Base-by-base conservation (phyloP, 2,888 invertebrate species). In the Leptinotarsa peninsularis region DNA sequence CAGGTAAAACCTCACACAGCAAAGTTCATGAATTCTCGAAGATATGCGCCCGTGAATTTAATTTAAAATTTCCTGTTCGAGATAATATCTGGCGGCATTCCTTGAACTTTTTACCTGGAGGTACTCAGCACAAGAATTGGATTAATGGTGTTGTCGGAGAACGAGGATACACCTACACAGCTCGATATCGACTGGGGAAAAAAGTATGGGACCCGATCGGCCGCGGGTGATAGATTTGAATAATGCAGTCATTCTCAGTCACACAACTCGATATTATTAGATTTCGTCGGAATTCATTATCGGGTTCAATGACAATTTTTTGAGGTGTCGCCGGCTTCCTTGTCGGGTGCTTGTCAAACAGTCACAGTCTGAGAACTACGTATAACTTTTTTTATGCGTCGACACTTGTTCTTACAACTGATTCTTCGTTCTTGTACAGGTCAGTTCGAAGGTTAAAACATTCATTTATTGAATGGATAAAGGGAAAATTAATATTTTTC, bases 41-140 rank as follows among this genome's bases (percentile, higher is more conserved):
- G 63, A 63, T 63, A 43, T 63, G 63, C 63, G 63, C 63, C 63
- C 63, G 63, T 63, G 63, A 63, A 63, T 63, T 63, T 63, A 63
- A 63, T 63, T 63, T 63, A 63, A 63, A 63, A 63, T 63, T 63
- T 63, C 63, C 58, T 70, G 70, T 43, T 70, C 21, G 56, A 58
- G 70, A 70, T 70, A 23, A 21, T 58, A 70, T 70, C 70, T 49
- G 70, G 58, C 70, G 70, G 70, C 70, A 70, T 70, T 70, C 70
- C 70, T 58, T 70, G 70, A 70, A 70, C 70, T 56, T 58, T 58
- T 70, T 70, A 70, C 70, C 70, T 70, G 70, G 43, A 70, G 70
- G 58, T 56, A 70, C 70, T 70, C 58, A 70, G 60, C 70, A 21
- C 70, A 56, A 58, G 58, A 70, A 70, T 58, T 70, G 70, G 58